Conservation (phyloP, 2,797 vertebrate genomes). For the Microctenopoma lineatum region DNA sequence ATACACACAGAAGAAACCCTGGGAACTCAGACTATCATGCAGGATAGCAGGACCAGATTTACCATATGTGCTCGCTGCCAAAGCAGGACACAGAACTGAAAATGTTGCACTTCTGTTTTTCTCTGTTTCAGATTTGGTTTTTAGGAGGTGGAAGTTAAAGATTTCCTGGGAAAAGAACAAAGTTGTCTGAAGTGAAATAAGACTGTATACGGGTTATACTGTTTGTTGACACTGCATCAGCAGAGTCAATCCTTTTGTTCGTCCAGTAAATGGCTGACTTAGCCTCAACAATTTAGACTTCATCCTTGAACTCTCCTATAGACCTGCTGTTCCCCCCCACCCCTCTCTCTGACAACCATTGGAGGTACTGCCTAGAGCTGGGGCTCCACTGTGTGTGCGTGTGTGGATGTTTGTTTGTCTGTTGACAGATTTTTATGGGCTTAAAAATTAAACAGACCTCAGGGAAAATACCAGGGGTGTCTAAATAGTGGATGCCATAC, state of each 20-base stretch:
- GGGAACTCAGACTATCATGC: slow-evolving; percentile 31
- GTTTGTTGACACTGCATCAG: slow-evolving; percentile 4
- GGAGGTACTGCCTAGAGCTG: slow-evolving; percentile 26
- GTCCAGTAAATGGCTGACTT: background rate
- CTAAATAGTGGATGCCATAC: slow-evolving; percentile 39
- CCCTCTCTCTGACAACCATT: background rate
- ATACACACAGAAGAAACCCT: slow-evolving; percentile 12
- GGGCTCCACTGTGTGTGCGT: slow-evolving; percentile 10
- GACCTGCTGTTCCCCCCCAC: slow-evolving; percentile 9
- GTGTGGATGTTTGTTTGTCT: slow-evolving; percentile 19
- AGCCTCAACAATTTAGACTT: slow-evolving; percentile 10
- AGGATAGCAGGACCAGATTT: slow-evolving; percentile 15
- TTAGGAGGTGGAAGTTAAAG: slow-evolving; percentile 11
- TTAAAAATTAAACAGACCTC: slow-evolving; percentile 49
- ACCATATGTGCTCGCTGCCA: slow-evolving; percentile 29
- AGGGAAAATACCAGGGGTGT: slow-evolving; percentile 46
- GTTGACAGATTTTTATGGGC: slow-evolving; percentile 27
- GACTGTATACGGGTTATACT: slow-evolving; percentile 9
- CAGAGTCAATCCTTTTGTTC: background rate
- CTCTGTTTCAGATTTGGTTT: slow-evolving; percentile 43
- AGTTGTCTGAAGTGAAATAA: slow-evolving; percentile 29
- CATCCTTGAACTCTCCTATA: slow-evolving; percentile 3
- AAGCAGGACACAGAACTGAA: slow-evolving; percentile 28
- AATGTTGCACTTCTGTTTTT: slow-evolving; percentile 20
- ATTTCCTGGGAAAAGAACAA: slow-evolving; percentile 2